phyloP scores from a whole-genome alignment of 1,140 invertebrate species.

The Drosophila yakuba region DNA sequence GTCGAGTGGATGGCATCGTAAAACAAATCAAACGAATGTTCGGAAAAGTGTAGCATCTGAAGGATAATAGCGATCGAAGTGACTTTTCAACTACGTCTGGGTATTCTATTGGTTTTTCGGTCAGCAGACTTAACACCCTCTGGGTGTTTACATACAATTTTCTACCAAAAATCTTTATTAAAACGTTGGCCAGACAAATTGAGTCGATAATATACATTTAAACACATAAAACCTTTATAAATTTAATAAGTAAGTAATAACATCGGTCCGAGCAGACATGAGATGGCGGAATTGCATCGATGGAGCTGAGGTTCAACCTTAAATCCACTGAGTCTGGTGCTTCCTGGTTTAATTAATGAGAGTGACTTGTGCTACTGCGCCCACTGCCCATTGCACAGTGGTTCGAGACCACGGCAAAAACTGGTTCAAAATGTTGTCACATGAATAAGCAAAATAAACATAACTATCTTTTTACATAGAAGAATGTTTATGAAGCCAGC shows the following conservation, averaged over 20 bases:
- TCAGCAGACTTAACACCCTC: not conserved
- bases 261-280: slow-evolving; percentile 17
- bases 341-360: slow-evolving; percentile 71
- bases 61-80: slow-evolving; percentile 20
- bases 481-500: too few species aligned
- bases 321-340: slow-evolving; percentile 34
- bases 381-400: slow-evolving; percentile 7
- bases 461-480: too few species aligned
- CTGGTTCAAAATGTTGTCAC: too few species aligned
- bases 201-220: not conserved
- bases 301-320: slow-evolving; percentile 4
- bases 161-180: not conserved
- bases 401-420: not conserved
- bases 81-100: slow-evolving; percentile 14
- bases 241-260: not conserved
- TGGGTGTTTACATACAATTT: not conserved
- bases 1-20: slow-evolving; percentile 42
- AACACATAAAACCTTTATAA: not conserved
- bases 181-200: not conserved
- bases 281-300: slow-evolving; percentile 16
- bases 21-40: slow-evolving; percentile 48
- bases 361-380: slow-evolving; percentile 65
- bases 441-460: too few species aligned
- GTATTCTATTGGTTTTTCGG: not conserved
- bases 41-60: slow-evolving; percentile 5